Conservation (phyloP, 2,113 vertebrate genomes). For the Rhizomys pruinosus region DNA sequence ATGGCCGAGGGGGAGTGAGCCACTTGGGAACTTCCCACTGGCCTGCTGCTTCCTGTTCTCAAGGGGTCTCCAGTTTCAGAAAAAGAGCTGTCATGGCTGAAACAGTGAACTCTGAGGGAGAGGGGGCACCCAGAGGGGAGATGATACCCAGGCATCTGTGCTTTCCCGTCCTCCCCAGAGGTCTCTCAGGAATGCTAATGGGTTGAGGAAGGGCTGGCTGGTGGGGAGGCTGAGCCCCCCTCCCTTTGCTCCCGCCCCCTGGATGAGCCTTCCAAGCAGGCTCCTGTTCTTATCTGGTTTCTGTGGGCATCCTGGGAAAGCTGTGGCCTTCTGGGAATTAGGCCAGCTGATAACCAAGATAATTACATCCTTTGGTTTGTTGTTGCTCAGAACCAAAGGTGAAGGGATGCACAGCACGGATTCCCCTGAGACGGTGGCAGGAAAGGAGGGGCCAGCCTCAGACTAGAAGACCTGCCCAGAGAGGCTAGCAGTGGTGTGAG, state of each 20-base stretch:
- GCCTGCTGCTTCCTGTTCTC: not conserved
- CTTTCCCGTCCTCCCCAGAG: not conserved
- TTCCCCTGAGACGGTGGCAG: not conserved
- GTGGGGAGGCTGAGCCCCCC: not conserved
- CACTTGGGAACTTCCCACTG: not conserved
- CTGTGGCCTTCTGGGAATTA: conserved; percentile 33
- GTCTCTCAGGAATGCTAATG: conserved; percentile 53
- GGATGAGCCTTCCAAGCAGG: not conserved
- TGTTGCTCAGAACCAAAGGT: conserved; percentile 41
- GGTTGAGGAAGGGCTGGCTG: not conserved
- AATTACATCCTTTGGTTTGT: conserved; percentile 53
- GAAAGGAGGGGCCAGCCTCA: not conserved
- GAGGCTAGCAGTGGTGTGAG: no score
- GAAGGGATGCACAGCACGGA: not conserved
- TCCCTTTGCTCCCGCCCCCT: not conserved
- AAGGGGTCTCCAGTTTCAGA: conserved; percentile 39
- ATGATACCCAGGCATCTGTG: not conserved
- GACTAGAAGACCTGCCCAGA: no score
- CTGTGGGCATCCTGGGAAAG: not conserved
- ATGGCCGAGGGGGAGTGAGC: conserved; percentile 28
- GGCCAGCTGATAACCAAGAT: conserved; percentile 38
- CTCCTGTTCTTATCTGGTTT: not conserved
- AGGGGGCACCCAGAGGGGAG: not conserved
- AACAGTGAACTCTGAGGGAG: not conserved
- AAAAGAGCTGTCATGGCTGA: not conserved